These are phyloP conservation scores for Xylota segnis DNA, from an alignment of 2,888 invertebrate genomes.

Conservation along the genomic window DNA sequence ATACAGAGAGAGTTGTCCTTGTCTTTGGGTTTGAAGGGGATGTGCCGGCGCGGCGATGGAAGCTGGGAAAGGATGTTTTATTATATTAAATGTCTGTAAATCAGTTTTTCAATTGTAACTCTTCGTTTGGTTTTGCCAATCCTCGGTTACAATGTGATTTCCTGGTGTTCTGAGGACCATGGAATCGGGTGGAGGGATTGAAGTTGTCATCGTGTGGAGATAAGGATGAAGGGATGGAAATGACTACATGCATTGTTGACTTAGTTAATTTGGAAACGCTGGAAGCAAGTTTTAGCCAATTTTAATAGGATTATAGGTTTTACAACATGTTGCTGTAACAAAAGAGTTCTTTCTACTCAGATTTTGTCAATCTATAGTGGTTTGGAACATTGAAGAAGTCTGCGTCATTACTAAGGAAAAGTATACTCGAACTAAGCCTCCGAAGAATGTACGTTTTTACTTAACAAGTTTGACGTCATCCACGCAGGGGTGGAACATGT, in stretches of 20 bases:
- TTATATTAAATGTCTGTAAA: constrained; percentile 76
- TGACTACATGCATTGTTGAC: not conserved
- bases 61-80: constrained; percentile 70
- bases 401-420: not conserved
- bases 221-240: not conserved
- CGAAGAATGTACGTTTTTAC: too few species aligned
- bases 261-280: constrained; percentile 8
- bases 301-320: not conserved
- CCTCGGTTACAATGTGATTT: constrained; percentile 60
- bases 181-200: not conserved
- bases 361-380: too few species aligned
- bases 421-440: too few species aligned
- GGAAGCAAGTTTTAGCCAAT: constrained; percentile 2
- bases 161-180: constrained; percentile 32
- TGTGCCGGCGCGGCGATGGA: constrained; percentile 14
- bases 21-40: constrained; percentile 6
- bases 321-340: not conserved
- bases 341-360: too few species aligned
- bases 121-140: constrained; percentile 69
- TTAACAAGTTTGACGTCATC: too few species aligned
- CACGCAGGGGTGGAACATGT: too few species aligned
- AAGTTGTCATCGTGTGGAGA: not conserved
- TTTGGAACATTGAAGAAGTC: too few species aligned
- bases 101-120: constrained; percentile 73
- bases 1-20: constrained; percentile 51